These are phyloP conservation scores for Ischnura elegans DNA, from an alignment of 2,888 invertebrate genomes.

Conservation along the genomic window DNA sequence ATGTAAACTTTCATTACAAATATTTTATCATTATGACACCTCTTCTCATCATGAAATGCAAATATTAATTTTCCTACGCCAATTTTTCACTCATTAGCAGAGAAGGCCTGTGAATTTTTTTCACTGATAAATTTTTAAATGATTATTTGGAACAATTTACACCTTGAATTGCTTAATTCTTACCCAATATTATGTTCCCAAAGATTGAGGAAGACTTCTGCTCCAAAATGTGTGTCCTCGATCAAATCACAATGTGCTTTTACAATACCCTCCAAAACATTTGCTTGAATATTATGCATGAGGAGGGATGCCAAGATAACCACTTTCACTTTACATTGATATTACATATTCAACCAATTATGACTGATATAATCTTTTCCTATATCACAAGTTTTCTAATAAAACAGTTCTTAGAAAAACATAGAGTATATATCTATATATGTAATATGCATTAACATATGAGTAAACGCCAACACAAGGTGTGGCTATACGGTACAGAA, in stretches of 20 bases:
- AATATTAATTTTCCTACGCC: not conserved
- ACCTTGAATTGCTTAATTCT: not conserved
- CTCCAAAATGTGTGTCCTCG: not conserved
- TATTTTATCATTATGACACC: not conserved
- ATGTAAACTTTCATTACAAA: slow-evolving; percentile 9
- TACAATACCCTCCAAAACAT: not conserved
- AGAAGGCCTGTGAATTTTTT: not conserved
- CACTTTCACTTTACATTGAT: not conserved
- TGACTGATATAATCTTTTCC: not conserved
- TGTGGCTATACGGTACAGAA: not conserved
- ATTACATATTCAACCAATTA: not conserved
- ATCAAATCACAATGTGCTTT: not conserved
- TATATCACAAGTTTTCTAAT: not conserved
- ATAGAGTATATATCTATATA: no score
- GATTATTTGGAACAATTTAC: not conserved
- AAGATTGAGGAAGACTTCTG: slow-evolving; percentile 12
- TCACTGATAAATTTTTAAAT: not conserved
- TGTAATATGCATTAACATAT: not conserved
- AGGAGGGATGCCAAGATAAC: not conserved
- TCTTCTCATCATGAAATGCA: not conserved
- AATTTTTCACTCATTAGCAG: not conserved
- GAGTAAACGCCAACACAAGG: not conserved
- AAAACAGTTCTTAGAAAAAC: not conserved
- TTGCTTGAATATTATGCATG: not conserved
- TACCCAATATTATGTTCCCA: not conserved